phyloP scores from a whole-genome alignment of 1,140 invertebrate genomes.

The Paracyclopina nana region DNA sequence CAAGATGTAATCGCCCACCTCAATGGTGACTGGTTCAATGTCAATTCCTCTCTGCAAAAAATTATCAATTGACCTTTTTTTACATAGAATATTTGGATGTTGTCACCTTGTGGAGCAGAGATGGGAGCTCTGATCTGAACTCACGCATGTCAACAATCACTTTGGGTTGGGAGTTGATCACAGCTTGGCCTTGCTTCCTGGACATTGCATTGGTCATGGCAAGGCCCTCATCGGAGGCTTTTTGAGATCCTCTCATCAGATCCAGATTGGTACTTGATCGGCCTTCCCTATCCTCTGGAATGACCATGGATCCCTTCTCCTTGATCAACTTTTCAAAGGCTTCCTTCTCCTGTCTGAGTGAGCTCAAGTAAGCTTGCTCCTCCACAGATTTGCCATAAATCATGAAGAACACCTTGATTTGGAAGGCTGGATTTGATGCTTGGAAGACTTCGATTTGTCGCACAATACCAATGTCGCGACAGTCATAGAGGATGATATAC shows the following conservation, averaged over 20 bases:
- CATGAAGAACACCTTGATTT: constrained; percentile 35
- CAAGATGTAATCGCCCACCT: constrained; percentile 90
- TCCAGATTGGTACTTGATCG: constrained; percentile 48
- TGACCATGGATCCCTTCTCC: constrained; percentile 79
- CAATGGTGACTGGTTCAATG: constrained; percentile 72
- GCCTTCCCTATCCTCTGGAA: constrained; percentile 74
- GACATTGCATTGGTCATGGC: constrained; percentile 31
- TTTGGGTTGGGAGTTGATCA: constrained; percentile 27
- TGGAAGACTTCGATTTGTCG: constrained; percentile 68
- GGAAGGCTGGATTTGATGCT: constrained; percentile 33
- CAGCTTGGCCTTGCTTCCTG: constrained; percentile 9
- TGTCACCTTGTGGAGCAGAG: constrained; percentile 78
- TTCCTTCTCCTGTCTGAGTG: constrained; percentile 69
- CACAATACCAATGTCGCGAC: constrained; percentile 61
- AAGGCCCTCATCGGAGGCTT: constrained; percentile 26
- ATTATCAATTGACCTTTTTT: too few relatives aligned
- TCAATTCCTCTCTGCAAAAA: constrained; percentile 77
- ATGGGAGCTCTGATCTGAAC: constrained; percentile 87
- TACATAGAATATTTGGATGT: too few relatives aligned
- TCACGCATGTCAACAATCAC: constrained; percentile 95
- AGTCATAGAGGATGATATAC: constrained; percentile 66
- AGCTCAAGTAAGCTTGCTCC: constrained; percentile 82
- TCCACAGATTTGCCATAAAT: constrained; percentile 51
- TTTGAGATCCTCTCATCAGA: constrained; percentile 30
- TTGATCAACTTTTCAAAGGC: constrained; percentile 79